Evolutionary conservation across 1,140 invertebrate species (phyloP).

Genomic region (Dendroctonus valens): DNA sequence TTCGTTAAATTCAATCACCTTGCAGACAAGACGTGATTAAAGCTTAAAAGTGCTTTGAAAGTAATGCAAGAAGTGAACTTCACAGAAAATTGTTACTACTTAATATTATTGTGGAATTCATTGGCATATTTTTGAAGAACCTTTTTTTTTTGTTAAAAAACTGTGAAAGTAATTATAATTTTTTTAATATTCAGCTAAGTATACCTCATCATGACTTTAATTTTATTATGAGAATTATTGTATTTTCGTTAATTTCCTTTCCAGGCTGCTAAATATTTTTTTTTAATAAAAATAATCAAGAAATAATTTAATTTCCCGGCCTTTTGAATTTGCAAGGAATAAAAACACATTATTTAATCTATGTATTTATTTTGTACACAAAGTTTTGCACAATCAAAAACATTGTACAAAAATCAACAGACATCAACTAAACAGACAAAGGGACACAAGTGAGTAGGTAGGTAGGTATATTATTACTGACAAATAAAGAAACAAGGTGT

Average conservation of each 20-base stretch:
- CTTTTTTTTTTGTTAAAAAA: background rate
- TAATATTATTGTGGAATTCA: no score
- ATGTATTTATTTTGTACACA: conserved; percentile 27
- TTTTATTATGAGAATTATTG: no score
- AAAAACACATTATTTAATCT: conserved; percentile 9
- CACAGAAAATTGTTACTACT: background rate
- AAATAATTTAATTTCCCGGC: no score
- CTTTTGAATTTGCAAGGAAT: background rate
- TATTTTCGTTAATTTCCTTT: no score
- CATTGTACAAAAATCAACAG: conserved; percentile 25
- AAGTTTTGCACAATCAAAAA: conserved; percentile 20
- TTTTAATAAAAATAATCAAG: no score
- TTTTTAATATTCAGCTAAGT: no score
- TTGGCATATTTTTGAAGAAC: background rate
- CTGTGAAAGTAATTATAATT: no score
- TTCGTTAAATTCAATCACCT: background rate
- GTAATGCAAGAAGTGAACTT: background rate
- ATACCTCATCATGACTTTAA: no score
- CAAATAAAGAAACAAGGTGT: no score
- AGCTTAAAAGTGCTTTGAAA: background rate
- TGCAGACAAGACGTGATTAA: no score
- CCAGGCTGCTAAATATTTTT: no score
- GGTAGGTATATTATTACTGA: background rate
- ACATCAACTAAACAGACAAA: conserved; percentile 11
- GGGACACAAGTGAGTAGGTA: conserved; percentile 3